Conservation (phyloP, 2,888 invertebrate genomes). For the Punctoribates punctum region DNA sequence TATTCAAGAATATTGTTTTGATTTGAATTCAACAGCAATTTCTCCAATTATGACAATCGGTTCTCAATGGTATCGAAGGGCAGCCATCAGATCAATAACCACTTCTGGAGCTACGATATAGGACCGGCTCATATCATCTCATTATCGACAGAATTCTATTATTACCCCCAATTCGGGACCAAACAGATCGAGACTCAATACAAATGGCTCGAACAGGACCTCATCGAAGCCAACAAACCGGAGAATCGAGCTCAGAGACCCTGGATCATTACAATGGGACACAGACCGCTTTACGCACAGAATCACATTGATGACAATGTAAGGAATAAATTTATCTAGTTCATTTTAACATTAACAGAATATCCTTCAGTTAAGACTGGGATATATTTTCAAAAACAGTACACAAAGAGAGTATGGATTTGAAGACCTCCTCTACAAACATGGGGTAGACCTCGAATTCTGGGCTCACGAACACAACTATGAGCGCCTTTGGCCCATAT, state of each 20-base stretch:
- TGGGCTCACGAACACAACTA: constrained; percentile 99
- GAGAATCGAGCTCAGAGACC: constrained; percentile 69
- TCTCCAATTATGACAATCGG: constrained; percentile 58
- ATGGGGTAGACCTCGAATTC: constrained; percentile 86
- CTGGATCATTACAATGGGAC: constrained; percentile 79
- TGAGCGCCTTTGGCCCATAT: constrained; percentile 91
- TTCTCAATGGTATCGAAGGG: constrained; percentile 55
- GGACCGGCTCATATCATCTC: constrained; percentile 89
- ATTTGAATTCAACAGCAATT: constrained; percentile 53
- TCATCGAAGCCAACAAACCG: constrained; percentile 67
- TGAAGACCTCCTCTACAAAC: constrained; percentile 79
- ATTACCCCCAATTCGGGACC: constrained; percentile 72
- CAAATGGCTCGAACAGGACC: constrained; percentile 77
- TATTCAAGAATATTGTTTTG: too few species aligned
- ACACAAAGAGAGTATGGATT: constrained; percentile 54
- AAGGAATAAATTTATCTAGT: too few species aligned
- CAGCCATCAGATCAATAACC: constrained; percentile 52
- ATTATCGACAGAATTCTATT: constrained; percentile 91
- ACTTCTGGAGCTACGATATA: constrained; percentile 81
- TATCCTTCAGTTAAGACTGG: too few species aligned
- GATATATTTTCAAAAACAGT: too few species aligned
- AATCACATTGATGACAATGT: constrained; percentile 61
- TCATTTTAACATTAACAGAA: too few species aligned
- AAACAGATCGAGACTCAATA: constrained; percentile 74
- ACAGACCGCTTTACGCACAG: constrained; percentile 87